Conservation (phyloP, 2,113 vertebrate species). For the Clarias gariepinus region DNA sequence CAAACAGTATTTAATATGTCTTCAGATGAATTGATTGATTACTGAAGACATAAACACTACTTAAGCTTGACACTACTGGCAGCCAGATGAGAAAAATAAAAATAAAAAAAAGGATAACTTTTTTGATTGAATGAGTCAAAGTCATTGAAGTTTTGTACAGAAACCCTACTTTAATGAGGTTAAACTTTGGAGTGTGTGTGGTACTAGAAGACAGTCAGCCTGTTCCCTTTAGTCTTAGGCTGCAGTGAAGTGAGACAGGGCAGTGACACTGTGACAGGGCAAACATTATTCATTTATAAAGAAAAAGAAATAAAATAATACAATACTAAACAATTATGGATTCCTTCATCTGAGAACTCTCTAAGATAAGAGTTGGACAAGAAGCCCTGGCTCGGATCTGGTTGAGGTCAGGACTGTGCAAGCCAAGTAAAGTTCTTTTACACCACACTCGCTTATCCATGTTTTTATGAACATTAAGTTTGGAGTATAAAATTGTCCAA, state of each 20-base stretch:
- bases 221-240: conserved; percentile 39
- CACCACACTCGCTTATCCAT: no score
- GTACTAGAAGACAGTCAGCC: conserved; percentile 15
- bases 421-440: no score
- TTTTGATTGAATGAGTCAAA: conserved; percentile 35
- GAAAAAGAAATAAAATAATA: no score
- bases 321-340: no score
- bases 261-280: not conserved
- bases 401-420: no score
- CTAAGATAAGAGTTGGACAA: no score
- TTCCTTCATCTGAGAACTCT: no score
- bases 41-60: not conserved
- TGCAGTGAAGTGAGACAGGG: not conserved
- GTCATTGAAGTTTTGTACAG: not conserved
- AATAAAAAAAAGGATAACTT: conserved; percentile 27
- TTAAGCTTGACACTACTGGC: conserved; percentile 1
- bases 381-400: no score
- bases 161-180: conserved; percentile 13
- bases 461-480: no score
- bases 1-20: conserved; percentile 34
- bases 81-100: conserved; percentile 26
- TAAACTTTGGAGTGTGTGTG: not conserved
- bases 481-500: no score
- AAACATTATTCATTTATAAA: not conserved
- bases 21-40: conserved; percentile 32